These are phyloP conservation scores for Rhea pennata DNA, from an alignment of 2,113 vertebrate species.

Conservation along the genomic window DNA sequence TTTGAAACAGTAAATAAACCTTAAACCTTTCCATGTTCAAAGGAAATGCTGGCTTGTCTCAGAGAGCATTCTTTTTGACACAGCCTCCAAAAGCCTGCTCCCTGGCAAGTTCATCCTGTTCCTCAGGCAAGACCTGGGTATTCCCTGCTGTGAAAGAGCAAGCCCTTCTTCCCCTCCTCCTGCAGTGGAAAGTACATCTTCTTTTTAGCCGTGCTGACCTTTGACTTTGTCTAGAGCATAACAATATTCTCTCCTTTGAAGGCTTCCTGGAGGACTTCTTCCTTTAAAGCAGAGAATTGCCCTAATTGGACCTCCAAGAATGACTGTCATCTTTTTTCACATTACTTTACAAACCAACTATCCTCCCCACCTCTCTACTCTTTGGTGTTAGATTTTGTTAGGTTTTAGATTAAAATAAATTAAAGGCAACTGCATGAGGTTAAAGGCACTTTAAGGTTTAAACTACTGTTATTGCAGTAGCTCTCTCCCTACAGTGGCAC, in stretches of 20 bases:
- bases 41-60: conserved; percentile 59
- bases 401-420: conserved; percentile 68
- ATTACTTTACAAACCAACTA: not conserved
- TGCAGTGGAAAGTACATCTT: conserved; percentile 63
- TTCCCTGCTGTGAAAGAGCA: conserved; percentile 67
- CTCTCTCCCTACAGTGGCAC: conserved; percentile 62
- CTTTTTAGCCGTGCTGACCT: conserved; percentile 69
- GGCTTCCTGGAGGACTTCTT: conserved; percentile 72
- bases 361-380: not conserved
- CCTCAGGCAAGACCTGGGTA: conserved; percentile 74
- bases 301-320: conserved; percentile 72
- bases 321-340: not conserved
- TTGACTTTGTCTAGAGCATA: conserved; percentile 70
- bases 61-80: conserved; percentile 57
- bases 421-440: conserved; percentile 51
- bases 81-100: conserved; percentile 59
- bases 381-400: conserved; percentile 16
- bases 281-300: conserved; percentile 63
- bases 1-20: conserved; percentile 77
- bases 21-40: conserved; percentile 71
- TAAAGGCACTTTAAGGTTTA: conserved; percentile 36
- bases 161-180: conserved; percentile 63
- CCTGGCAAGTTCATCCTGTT: conserved; percentile 69
- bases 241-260: conserved; percentile 70
- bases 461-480: conserved; percentile 62